Base-by-base conservation (phyloP, 1,140 invertebrate species). In the Coelopa frigida region DNA sequence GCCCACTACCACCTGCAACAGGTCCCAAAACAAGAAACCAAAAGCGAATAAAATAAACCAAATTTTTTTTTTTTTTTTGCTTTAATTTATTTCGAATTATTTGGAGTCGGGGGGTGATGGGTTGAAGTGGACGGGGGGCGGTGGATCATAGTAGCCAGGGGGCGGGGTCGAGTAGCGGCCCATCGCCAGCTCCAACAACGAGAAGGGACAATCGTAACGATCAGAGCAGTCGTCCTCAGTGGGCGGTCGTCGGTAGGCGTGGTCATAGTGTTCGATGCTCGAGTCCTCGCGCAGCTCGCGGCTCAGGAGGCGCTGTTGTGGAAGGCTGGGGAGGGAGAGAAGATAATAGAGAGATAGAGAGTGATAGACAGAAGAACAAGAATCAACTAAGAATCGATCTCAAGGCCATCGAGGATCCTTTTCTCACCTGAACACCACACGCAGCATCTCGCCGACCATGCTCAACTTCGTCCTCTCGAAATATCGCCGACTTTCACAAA, bases 401-500 rank as follows among this genome's bases (percentile, higher is more conserved):
- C 5, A 12, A 29, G n/a, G n/a, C 27, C 14, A 29, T 29, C 14
- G 27, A 29, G 14, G 8, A 8, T 14, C 27, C 27, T 10, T 14
- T 4, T 33, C 37, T 46, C n/a, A 60, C 60, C 60, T 68, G 40
- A 68, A 68, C 11, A 68, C 54, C 1, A 50, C 40, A 11, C 65
- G 57, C 1, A 68, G 17, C 48, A 68, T 64, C 46, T 70, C 67
- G 2, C 57, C 58, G 20, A 70, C 36, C 57, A 70, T 66, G 37
- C 54, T 55, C 78, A 60, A 80, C 75, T 53, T 74, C 51, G 7
- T 85, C 60, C 20, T 79, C 76, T 55, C 50, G 24, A 67, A 67
- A 21, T 76, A 75, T 54, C 80, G 76, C 0, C 83, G 82, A 42
- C 83, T 80, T 58, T 88, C 83, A 59, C 85, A 88, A 41, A 88